A percentile compares a stretch with the other conserved stretches of the same genome.
Evolutionary conservation across 2,113 vertebrate species (phyloP).

Genomic region (Anhinga rufa): DNA sequence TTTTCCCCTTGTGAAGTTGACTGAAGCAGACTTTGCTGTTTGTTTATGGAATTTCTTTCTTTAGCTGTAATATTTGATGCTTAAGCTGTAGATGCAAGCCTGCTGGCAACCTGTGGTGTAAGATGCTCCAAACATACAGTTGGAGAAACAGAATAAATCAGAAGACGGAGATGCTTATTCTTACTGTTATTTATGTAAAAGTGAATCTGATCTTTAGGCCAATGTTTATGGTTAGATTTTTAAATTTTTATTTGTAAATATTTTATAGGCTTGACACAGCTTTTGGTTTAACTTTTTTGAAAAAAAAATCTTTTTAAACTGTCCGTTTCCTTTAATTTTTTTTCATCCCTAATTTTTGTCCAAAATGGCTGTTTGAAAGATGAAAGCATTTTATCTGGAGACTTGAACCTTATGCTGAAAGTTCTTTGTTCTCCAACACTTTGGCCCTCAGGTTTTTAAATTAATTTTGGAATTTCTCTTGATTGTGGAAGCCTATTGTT

Average conservation of each 20-base stretch:
- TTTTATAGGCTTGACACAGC: background rate
- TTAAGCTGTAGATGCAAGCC: background rate
- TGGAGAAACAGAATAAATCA: background rate
- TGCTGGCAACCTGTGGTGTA: background rate
- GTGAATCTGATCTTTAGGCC: background rate
- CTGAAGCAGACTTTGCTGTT: background rate
- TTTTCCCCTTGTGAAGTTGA: background rate
- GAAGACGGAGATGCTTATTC: background rate
- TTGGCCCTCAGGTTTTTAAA: background rate
- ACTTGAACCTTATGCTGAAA: background rate
- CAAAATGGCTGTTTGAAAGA: background rate
- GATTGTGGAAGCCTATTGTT: background rate
- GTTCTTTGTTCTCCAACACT: background rate
- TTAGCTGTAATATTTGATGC: slow-evolving; percentile 2
- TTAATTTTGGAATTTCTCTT: background rate
- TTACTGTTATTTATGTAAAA: background rate
- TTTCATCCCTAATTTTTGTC: background rate
- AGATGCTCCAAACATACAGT: background rate
- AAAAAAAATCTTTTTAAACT: background rate
- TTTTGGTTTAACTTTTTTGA: background rate
- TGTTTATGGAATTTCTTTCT: slow-evolving; percentile 34
- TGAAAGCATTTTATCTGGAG: background rate
- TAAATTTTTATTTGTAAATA: background rate
- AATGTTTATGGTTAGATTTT: background rate
- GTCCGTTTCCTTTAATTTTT: background rate